Evolutionary conservation across 2,888 invertebrate genomes (phyloP), one percentile per base, ranked within the genome.

Genomic region (Portevinia maculata): DNA sequence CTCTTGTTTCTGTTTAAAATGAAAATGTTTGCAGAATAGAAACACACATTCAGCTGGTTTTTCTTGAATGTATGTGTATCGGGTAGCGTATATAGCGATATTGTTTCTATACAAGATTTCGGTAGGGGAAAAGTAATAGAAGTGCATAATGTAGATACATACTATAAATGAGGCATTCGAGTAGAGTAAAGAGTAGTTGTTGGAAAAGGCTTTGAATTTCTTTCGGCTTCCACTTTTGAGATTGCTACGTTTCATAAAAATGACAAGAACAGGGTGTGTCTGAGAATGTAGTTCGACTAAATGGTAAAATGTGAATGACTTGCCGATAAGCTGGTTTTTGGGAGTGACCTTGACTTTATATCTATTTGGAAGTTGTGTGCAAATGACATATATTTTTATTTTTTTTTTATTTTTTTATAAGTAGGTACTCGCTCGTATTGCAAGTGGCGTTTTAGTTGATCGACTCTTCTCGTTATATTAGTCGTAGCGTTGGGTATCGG

Each of bases 1-100:
- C 65, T 78, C 78, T n/a, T 69, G 78, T 67, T 73, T 73, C 83
- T 83, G 73, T 83, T 83, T 83, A 62, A 73, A 83, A 83, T 67
- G 53, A 64, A 62, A 44, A 70, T 41, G 57, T 57, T 53, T 64
- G 7, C 55, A 13, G 17, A 55, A 53, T 44, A 44, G 44, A 44
- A 44, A 19, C 19, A 44, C 13, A 53, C 69, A 55, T 46, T 55
- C 53, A 60, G 39, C 39, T 59, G 50, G 57, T 4, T 13, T 2
- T 17, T 13, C 11, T 6, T 57, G 24, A 3, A 28, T n/a, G 9
- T 55, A 37, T 50, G 30, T n/a, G 48, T 19, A 13, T 30, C 1
- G 32, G 19, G 2, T 6, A 34, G 1, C 9, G 60, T 44, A 19
- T 60, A 17, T 37, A 9, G 15, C n/a, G 41, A 21, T 41, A 9